Percentiles rank a stretch among this genome's conserved stretches.
Evolutionary conservation across 2,888 invertebrate genomes (phyloP).

Genomic region (Ommatoiulus sabulosus): DNA sequence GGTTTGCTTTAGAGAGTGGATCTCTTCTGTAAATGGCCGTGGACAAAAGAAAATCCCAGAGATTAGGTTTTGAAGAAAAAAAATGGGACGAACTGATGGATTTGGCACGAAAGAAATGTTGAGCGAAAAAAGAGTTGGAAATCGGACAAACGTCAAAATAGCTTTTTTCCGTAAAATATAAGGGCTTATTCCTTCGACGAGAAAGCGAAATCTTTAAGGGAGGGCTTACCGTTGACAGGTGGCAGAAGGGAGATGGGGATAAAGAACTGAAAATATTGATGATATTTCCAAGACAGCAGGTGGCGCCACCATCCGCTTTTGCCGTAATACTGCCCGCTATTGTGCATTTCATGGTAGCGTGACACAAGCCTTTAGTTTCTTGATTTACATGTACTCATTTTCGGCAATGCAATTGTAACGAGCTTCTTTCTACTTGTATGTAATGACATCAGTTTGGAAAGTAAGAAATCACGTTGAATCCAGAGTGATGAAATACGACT

Average conservation of each 20-base stretch:
- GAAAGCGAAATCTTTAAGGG: background rate
- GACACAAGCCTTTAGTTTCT: no score
- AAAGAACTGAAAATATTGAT: no score
- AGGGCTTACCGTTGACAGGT: background rate
- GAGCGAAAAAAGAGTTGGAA: background rate
- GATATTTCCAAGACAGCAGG: no score
- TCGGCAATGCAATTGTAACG: no score
- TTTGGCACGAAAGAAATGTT: background rate
- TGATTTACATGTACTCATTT: no score
- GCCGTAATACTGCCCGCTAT: no score
- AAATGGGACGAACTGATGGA: slow-evolving; percentile 34
- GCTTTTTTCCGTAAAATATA: slow-evolving; percentile 16
- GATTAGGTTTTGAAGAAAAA: slow-evolving; percentile 14
- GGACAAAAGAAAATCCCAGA: slow-evolving; percentile 34
- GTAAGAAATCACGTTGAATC: no score
- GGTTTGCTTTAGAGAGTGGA: slow-evolving; percentile 24
- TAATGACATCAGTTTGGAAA: no score
- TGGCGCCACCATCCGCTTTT: no score
- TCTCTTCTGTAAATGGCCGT: background rate
- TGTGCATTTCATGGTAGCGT: no score
- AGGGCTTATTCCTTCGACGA: background rate
- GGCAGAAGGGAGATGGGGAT: slow-evolving; percentile 5
- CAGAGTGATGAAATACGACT: no score
- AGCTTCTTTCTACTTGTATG: no score
- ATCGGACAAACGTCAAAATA: slow-evolving; percentile 31